phyloP scores from a whole-genome alignment of 2,888 invertebrate genomes.

The Tipula lateralis region DNA sequence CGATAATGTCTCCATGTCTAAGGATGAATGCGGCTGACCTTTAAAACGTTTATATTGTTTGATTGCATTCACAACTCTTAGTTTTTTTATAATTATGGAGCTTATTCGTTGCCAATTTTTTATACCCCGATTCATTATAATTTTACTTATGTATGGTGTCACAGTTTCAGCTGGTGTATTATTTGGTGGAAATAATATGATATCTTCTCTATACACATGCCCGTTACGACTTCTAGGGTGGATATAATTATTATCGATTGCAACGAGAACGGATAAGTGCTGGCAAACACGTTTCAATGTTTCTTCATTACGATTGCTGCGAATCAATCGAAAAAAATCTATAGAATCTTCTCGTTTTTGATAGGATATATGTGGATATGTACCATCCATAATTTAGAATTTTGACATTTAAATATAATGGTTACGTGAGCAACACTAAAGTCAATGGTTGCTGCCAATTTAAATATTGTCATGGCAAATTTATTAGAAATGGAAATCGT shows the following conservation, averaged over 20 bases:
- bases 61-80: neutral
- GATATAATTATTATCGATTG: neutral
- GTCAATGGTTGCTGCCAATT: no score
- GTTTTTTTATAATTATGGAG: neutral
- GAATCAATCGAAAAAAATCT: neutral
- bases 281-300: neutral
- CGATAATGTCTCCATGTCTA: neutral
- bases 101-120: neutral
- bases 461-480: no score
- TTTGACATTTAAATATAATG: no score
- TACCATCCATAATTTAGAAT: neutral
- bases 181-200: neutral
- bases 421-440: no score
- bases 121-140: neutral
- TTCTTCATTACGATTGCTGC: neutral
- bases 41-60: neutral
- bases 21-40: neutral
- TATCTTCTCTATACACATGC: neutral
- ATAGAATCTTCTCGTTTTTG: neutral
- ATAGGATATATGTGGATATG: neutral
- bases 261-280: neutral
- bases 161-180: neutral
- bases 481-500: no score
- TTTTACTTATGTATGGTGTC: neutral
- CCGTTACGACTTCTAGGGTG: neutral